Evolutionary conservation across 2,797 vertebrate genomes (phyloP).

Genomic region (Tauraco hartlaubi): DNA sequence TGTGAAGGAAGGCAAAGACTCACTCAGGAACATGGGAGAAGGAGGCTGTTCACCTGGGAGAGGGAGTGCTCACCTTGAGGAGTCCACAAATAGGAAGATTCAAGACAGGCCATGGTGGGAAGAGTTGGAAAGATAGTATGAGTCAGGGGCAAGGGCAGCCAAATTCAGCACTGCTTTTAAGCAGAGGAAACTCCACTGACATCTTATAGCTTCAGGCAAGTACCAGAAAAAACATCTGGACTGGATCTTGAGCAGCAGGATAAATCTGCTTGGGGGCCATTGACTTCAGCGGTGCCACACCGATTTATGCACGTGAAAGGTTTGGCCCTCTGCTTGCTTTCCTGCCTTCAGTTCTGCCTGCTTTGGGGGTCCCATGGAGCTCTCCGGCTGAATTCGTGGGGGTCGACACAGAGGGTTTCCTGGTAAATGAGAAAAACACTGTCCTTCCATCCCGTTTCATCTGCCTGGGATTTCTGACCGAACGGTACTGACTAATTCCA

Average conservation of each 20-base stretch:
- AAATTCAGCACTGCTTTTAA: constrained; percentile 47
- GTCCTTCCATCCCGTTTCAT: constrained; percentile 55
- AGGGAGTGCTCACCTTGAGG: not conserved
- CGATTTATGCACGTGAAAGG: not conserved
- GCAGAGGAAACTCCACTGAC: constrained; percentile 23
- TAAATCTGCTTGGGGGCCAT: not conserved
- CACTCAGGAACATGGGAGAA: not conserved
- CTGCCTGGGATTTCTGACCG: constrained; percentile 68
- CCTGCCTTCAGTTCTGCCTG: not conserved
- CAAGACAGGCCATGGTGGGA: not conserved
- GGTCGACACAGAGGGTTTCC: not conserved
- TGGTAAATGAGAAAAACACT: constrained; percentile 50
- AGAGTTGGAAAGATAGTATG: constrained; percentile 13
- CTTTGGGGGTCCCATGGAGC: not conserved
- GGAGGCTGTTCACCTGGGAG: not conserved
- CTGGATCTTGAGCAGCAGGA: not conserved
- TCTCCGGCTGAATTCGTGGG: not conserved
- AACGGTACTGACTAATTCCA: constrained; percentile 75
- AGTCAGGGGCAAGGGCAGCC: not conserved
- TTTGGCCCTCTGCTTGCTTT: not conserved
- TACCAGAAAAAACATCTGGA: constrained; percentile 55
- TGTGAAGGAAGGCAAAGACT: not conserved
- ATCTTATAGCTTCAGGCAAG: constrained; percentile 47
- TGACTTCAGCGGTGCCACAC: not conserved
- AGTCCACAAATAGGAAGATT: not conserved